Evolutionary conservation across 2,113 vertebrate species (phyloP), one percentile per base, ranked within the genome.

Genomic region (Tachysurus vachellii): DNA sequence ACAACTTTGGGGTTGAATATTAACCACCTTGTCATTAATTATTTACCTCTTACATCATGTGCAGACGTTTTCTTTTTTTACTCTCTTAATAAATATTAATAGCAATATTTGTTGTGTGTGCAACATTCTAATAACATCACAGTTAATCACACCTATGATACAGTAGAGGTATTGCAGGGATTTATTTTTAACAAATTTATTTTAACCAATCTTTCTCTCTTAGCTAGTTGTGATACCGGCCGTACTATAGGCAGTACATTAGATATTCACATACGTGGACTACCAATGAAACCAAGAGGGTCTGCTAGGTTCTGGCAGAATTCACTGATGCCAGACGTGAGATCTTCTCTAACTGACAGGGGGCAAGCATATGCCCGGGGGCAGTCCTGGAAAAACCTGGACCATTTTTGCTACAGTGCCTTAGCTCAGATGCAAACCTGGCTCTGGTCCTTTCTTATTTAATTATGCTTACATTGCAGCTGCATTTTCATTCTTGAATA

Each of bases 311-410:
- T 76, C 77, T 61, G 68, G 62, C 89, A 50, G 86, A 88, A 88
- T 83, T 88, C 85, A 90, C 87, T 90, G 82, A 82, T 76, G 75
- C 88, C 90, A 87, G 88, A 91, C 87, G 80, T 71, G 92, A 77
- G 12, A 83, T 87, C 86, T 87, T 88, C 89, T 90, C 84, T 84
- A 87, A 91, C 88, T 42, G 53, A 62, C 76, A 64, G 88, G 77
- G 83, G 88, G 85, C 81, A 83, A 90, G 90, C 86, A 91, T 92
- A 92, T 71, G 92, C 90, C 93, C 92, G 21, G 85, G 89, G 93
- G 93, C 79, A 87, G 89, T 54, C 88, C 92, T 76, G n/a, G 17
- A 28, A 83, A 91, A 93, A 94, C 91, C 92, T 92, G 93, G 91
- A 94, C 92, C 93, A 91, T 93, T 92, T 90, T 88, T 90, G 90